Evolutionary conservation across 2,888 invertebrate species (phyloP), one percentile per base, ranked within the genome.

Genomic region (Rugalucina vietnamica): DNA sequence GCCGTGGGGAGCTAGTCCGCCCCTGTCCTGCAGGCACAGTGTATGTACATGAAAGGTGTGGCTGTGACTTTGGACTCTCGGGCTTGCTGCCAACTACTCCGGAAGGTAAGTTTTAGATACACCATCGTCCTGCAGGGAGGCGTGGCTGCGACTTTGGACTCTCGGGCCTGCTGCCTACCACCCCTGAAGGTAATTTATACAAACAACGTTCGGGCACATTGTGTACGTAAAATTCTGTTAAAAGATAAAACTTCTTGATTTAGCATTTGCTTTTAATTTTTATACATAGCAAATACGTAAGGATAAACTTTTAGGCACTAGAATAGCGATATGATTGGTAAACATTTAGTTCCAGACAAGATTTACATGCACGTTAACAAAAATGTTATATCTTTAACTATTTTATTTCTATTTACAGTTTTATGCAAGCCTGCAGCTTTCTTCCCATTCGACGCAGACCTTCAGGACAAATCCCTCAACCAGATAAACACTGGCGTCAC

Each of bases 21-120:
- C 90, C 90, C 12, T 93, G 93, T 81, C 85, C 88, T 8, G 90
- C 91, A 0, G 93, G 93, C 34, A 90, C 92, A 21, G 88, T 88
- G 10, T 93, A 89, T 82, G 88, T 87, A 32, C 88, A 87, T 49
- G 86, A 79, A 10, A 86, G 86, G 65, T 93, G 93, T 73, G 70
- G 79, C 10, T 93, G 93, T 82, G 87, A 90, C 29, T 85, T 85
- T 70, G 87, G 85, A 32, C 60, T 84, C 21, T 85, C 87, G 3
- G 88, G 85, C 4, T 70, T 89, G 12, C 78, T 88, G 27, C 89
- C 90, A 3, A 78, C 81, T 3, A 73, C 80, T 0, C 87, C 89
- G 14, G 81, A 84, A 65, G 89, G 89, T 88, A 77, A 57, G 76
- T 73, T 21, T 32, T 5, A 1, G 50, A 49, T 18, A 49, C 50